These are phyloP conservation scores for Papilio dardanus DNA, from an alignment of 1,140 invertebrate species.

Conservation along the genomic window DNA sequence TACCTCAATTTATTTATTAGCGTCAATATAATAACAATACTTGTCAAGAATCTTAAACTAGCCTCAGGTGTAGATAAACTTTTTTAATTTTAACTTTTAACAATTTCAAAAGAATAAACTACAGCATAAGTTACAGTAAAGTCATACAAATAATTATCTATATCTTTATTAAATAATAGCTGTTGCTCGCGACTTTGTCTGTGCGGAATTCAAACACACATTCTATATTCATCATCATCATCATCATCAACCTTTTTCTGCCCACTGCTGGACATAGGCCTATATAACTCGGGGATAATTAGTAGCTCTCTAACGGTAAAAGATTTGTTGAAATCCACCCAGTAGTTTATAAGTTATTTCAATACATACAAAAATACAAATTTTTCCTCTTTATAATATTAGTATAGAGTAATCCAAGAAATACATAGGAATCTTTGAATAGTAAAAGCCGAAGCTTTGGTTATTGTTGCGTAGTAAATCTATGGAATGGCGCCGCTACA, in stretches of 20 bases:
- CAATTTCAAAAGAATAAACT: constrained; percentile 35
- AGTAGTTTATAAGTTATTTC: no score
- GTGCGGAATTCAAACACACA: no score
- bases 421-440: constrained; percentile 22
- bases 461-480: constrained; percentile 33
- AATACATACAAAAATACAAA: no score
- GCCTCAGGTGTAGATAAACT: constrained; percentile 34
- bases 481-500: constrained; percentile 27
- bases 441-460: constrained; percentile 9
- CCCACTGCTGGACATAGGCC: no score
- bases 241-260: no score
- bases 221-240: no score
- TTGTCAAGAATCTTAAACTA: constrained; percentile 32
- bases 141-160: background rate
- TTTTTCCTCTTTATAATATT: no score
- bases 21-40: constrained; percentile 11
- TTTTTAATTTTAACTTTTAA: constrained; percentile 36
- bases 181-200: no score
- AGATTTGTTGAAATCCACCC: no score
- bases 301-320: no score
- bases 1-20: constrained; percentile 25
- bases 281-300: no score
- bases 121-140: constrained; percentile 4
- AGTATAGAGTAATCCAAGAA: constrained; percentile 5
- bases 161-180: background rate